Percentiles rank a stretch among this genome's conserved stretches.
phyloP scores from a whole-genome alignment of 2,797 vertebrate genomes.

The Clarias fuscus region DNA sequence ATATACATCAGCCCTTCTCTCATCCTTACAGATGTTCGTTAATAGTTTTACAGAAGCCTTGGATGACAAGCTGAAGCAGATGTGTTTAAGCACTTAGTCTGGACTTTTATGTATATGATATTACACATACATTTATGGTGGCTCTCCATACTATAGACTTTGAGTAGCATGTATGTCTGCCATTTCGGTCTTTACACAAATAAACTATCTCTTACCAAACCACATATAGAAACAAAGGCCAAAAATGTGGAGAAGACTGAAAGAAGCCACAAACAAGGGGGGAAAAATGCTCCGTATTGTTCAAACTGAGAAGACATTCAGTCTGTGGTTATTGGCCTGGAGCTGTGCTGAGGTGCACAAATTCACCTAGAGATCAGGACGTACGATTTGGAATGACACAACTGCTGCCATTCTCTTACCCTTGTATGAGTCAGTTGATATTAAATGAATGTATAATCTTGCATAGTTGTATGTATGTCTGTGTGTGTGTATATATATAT shows the following conservation, averaged over 20 bases:
- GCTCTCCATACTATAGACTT: slow-evolving; percentile 1
- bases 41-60: background rate
- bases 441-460: background rate
- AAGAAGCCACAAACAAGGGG: slow-evolving; percentile 14
- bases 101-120: background rate
- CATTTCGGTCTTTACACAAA: slow-evolving; percentile 18
- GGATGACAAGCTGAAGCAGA: slow-evolving; percentile 30
- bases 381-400: background rate
- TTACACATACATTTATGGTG: background rate
- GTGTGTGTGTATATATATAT: background rate
- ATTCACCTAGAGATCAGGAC: slow-evolving; percentile 23
- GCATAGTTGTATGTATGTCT: background rate
- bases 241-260: slow-evolving; percentile 34
- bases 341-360: slow-evolving; percentile 40
- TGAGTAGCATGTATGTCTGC: slow-evolving; percentile 3
- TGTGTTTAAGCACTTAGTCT: background rate
- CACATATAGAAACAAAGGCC: slow-evolving; percentile 29
- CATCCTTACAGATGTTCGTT: background rate
- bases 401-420: background rate
- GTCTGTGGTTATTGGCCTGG: slow-evolving; percentile 35
- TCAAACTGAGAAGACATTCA: slow-evolving; percentile 34
- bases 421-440: background rate
- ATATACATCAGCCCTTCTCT: background rate
- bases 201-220: slow-evolving; percentile 33
- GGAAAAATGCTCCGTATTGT: slow-evolving; percentile 32